Evolutionary conservation across 2,113 vertebrate genomes (phyloP).

Genomic region (Sciurus niger): DNA sequence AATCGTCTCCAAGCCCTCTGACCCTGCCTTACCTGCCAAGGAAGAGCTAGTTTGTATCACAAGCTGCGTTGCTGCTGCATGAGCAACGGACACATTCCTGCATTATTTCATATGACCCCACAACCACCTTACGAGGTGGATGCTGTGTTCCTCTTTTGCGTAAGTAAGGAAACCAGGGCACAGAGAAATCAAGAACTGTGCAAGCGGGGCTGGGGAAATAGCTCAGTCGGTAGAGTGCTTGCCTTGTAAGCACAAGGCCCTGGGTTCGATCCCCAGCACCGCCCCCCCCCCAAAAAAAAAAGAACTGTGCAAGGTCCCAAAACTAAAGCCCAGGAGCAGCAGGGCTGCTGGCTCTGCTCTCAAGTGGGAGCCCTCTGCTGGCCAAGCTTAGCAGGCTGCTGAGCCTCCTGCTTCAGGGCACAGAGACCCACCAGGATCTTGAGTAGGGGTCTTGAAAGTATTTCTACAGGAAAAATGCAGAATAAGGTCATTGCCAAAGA

Average conservation of each 20-base stretch:
- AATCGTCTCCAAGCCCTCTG: no score
- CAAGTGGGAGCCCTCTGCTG: neutral
- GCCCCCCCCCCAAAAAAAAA: no score
- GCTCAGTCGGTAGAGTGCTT: no score
- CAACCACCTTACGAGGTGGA: no score
- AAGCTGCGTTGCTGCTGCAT: rapidly evolving
- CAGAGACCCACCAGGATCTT: neutral
- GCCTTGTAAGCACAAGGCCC: no score
- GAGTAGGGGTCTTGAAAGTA: neutral
- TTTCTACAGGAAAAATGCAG: neutral
- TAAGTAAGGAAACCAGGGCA: neutral
- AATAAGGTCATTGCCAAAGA: neutral
- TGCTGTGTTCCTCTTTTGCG: rapidly evolving
- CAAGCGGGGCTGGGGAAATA: no score
- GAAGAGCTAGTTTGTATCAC: neutral
- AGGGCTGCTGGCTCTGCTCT: neutral
- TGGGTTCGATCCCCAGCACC: no score
- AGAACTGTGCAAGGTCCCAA: neutral
- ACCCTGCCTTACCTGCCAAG: no score
- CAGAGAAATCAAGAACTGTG: neutral
- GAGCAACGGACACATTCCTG: neutral
- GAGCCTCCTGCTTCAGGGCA: neutral
- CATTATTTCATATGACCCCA: neutral
- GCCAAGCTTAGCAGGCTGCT: neutral
- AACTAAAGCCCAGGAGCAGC: neutral